These are phyloP conservation scores for Perca schrenkii DNA, from an alignment of 2,113 vertebrate genomes.

Conservation along the genomic window DNA sequence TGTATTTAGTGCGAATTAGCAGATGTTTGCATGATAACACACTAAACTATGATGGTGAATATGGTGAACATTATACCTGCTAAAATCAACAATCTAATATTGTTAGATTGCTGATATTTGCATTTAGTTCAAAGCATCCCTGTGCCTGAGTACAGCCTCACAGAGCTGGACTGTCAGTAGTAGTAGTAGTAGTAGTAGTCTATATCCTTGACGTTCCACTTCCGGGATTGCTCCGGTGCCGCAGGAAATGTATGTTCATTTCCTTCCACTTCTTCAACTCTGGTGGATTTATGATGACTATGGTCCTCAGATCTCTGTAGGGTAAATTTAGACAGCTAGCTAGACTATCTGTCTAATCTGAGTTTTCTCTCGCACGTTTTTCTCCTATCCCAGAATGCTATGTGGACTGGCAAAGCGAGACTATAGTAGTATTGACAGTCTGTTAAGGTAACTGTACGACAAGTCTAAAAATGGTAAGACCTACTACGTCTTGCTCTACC, in stretches of 20 bases:
- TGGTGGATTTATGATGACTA: no score
- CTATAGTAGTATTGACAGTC: background rate
- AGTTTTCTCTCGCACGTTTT: no score
- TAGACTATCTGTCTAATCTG: no score
- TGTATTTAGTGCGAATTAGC: background rate
- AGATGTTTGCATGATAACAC: background rate
- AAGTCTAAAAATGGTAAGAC: background rate
- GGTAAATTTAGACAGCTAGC: no score
- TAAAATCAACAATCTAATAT: background rate
- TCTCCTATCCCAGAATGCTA: no score
- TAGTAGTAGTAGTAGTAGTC: background rate
- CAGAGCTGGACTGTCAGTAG: background rate
- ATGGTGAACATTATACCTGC: background rate
- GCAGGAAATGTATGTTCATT: no score
- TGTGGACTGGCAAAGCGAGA: no score
- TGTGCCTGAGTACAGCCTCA: background rate
- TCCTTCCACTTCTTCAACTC: no score
- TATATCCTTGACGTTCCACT: no score
- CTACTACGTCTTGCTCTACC: background rate
- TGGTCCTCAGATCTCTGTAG: no score
- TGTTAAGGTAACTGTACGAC: background rate
- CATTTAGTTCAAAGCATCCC: background rate
- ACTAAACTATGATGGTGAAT: background rate
- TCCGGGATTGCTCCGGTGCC: no score
- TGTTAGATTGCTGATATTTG: background rate